Evolutionary conservation across 2,888 invertebrate species (phyloP), one percentile per base, ranked within the genome.

Genomic region (Tuta absoluta): DNA sequence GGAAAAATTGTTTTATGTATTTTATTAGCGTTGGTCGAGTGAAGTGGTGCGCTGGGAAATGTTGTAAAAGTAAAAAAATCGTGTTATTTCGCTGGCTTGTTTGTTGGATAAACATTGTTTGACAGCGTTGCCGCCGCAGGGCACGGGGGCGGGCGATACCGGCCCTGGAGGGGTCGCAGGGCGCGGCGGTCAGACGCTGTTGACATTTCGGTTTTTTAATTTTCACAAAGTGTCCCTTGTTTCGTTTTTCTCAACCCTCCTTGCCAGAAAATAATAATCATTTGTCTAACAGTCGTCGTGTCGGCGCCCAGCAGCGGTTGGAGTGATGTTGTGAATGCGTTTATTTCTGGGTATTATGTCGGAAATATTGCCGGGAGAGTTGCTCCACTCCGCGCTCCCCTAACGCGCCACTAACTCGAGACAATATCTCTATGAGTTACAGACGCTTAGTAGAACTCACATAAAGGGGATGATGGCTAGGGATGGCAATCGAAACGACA

Each of bases 101-200:
- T 86, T 84, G 85, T 83, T 83, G 82, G 83, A 79, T 86, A 86
- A 87, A 86, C 82, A 86, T 84, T 87, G 88, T 89, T 89, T 85
- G 88, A 87, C 86, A 82, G 82, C 74, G 74, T 73, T 72, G 71
- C 76, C 76, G 71, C 73, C 70, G 68, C 69, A 68, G 67, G 66
- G 68, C 68, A 75, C 71, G 65, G 67, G 65, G 66, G 67, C 65
- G 68, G 69, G 64, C 58, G 65, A 61, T 70, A 72, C 17, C 24
- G 68, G 72, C 71, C 63, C 68, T 66, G 68, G 71, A 66, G 62
- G 66, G 68, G 71, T 73, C 64, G 68, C 71, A 66, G 62, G 66
- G 68, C 72, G 73, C 64, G 75, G 69, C 67, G 76, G 78, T 76
- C 81, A 80, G 78, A 73, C 81, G 76, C 78, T 81, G 84, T 84